These are phyloP conservation scores for Ceryle rudis DNA, from an alignment of 2,797 vertebrate species.

Conservation along the genomic window DNA sequence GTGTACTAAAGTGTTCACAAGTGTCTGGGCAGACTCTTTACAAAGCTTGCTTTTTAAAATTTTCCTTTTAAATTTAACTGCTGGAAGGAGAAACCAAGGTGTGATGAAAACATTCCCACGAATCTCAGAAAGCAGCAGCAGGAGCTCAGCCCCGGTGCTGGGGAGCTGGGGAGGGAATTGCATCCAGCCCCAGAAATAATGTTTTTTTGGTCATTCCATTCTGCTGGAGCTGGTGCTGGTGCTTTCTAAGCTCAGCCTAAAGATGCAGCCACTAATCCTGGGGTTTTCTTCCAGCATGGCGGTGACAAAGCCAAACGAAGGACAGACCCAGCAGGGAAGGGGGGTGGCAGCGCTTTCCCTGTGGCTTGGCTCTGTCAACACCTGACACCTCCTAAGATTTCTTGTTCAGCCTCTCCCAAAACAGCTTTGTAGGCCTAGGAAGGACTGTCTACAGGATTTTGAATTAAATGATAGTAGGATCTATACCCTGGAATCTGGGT, in stretches of 20 bases:
- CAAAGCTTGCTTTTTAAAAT: neutral
- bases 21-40: neutral
- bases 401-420: neutral
- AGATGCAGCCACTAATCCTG: neutral
- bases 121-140: neutral
- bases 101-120: neutral
- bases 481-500: neutral
- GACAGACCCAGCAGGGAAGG: neutral
- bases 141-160: neutral
- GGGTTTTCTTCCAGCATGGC: neutral
- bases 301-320: neutral
- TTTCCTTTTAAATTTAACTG: neutral
- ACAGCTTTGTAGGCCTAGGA: neutral
- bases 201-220: neutral
- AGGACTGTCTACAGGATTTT: slow-evolving; percentile 8
- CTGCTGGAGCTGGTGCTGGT: neutral
- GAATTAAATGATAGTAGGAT: neutral
- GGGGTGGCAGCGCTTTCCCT: neutral
- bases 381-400: neutral
- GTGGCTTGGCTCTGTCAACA: neutral
- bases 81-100: neutral
- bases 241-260: neutral
- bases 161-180: neutral
- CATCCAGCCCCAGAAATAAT: neutral
- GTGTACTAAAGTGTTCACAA: neutral